A percentile compares a stretch with the other conserved stretches of the same genome.
Evolutionary conservation across 2,888 invertebrate genomes (phyloP).

Genomic region (Noctua janthina): DNA sequence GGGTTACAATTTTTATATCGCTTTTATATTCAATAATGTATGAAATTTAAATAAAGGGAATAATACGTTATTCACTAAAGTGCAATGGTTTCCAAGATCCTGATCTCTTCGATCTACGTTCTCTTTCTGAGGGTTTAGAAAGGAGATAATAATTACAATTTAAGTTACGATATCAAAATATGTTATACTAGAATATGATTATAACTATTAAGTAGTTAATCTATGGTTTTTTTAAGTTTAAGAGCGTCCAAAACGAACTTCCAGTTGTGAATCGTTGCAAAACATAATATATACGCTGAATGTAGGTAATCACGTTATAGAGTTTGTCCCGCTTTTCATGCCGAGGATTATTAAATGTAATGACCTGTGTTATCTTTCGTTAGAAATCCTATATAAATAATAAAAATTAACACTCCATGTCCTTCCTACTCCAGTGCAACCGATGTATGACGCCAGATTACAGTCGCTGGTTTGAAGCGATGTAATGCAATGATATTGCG

Average conservation of each 20-base stretch:
- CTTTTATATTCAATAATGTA: too few relatives aligned
- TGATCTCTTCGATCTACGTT: not conserved
- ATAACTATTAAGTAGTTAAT: not conserved
- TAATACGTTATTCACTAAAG: not conserved
- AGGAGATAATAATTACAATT: not conserved
- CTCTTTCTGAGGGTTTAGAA: not conserved
- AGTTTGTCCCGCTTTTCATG: not conserved
- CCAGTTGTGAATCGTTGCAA: not conserved
- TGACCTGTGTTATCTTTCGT: not conserved
- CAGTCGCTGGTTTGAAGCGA: slow-evolving; percentile 66
- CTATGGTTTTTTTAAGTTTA: not conserved
- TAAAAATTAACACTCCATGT: slow-evolving; percentile 18
- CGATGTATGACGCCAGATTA: slow-evolving; percentile 76
- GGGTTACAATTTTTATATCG: too few relatives aligned
- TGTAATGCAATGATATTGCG: slow-evolving; percentile 71
- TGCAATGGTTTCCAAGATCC: not conserved
- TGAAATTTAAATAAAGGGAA: too few relatives aligned
- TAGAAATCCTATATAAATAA: too few relatives aligned
- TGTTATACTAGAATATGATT: not conserved
- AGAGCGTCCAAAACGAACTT: not conserved
- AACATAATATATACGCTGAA: not conserved
- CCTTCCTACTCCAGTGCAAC: slow-evolving; percentile 9
- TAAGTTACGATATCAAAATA: not conserved
- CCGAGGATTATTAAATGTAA: not conserved
- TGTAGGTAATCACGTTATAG: not conserved